Conservation (phyloP, 2,797 vertebrate genomes). For the Poecilia wingei region DNA sequence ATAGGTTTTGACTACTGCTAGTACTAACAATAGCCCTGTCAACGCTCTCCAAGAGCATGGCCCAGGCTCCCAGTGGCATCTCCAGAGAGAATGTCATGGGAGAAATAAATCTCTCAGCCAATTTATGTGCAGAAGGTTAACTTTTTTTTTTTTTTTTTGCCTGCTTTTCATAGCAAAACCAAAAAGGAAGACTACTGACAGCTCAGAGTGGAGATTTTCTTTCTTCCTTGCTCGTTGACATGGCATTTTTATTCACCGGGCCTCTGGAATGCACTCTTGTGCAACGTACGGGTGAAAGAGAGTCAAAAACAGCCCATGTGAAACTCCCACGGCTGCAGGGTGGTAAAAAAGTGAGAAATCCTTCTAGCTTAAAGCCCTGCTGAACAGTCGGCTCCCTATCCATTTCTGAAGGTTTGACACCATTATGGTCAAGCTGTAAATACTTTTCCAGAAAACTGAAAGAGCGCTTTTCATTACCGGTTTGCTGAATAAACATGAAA, state of each 20-base stretch:
- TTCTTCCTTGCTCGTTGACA: slow-evolving; percentile 68
- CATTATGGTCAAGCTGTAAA: slow-evolving; percentile 50
- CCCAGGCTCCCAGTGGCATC: slow-evolving; percentile 74
- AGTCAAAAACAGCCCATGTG: slow-evolving; percentile 70
- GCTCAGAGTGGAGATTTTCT: slow-evolving; percentile 73
- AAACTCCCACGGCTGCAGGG: slow-evolving; percentile 55
- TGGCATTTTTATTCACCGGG: slow-evolving; percentile 80
- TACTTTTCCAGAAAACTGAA: slow-evolving; percentile 36
- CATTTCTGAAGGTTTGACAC: slow-evolving; percentile 26
- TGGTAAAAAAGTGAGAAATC: slow-evolving; percentile 42
- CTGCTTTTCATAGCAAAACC: slow-evolving; percentile 61
- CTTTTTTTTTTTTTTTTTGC: slow-evolving; percentile 68
- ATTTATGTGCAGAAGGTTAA: slow-evolving; percentile 82
- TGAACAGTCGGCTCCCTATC: slow-evolving; percentile 30
- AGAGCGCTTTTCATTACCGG: slow-evolving; percentile 26
- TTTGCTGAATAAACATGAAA: slow-evolving; percentile 57
- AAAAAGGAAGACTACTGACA: slow-evolving; percentile 71
- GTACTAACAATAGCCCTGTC: slow-evolving; percentile 79
- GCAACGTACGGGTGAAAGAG: slow-evolving; percentile 64
- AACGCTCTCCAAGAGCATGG: slow-evolving; percentile 69
- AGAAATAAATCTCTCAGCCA: slow-evolving; percentile 81
- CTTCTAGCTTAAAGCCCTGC: slow-evolving; percentile 25
- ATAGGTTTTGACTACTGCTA: slow-evolving; percentile 52
- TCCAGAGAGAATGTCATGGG: slow-evolving; percentile 78
- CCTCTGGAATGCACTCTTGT: slow-evolving; percentile 69